Base-by-base conservation (phyloP, 2,888 invertebrate genomes). In the Diarsia brunnea region DNA sequence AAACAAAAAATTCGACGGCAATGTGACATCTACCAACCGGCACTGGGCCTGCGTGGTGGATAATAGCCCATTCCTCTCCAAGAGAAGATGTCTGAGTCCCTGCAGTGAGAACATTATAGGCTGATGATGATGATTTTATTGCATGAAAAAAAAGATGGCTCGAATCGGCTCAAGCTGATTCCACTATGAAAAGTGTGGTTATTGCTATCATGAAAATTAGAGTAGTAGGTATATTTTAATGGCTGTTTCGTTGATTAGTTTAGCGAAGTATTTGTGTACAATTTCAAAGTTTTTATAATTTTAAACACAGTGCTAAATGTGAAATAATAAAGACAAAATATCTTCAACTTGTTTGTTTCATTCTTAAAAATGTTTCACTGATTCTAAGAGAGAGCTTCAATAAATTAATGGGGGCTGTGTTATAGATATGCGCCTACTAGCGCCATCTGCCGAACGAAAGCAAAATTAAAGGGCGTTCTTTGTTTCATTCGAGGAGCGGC, bases 391-490 rank as follows among this genome's bases (percentile, higher is more conserved):
- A 63, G 21, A 12, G 19, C 16, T 45, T 53, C 21, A 61, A 61
- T 14, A 61, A 7, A 38, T 8, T 5, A 21, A n/a, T 7, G 0
- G 4, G 38, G 0, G 38, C n/a, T 38, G 7, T 38, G 16, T 49
- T 31, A n/a, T 3, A 66, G 7, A 53, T 51, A 65, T 11, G 45
- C 7, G 1, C 24, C 61, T 61, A 70, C 67, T 81, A 84, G 11
- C 74, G 77, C 74, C 83, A 81, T 77, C 83, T 83, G 5, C n/a
- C 12, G 27, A 47, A 16, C 12, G 1, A 43, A 16, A 16, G 14
- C 0, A 2, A 45, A 63, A 27, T 45, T 45, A 69, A 16, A 51
- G 1, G 24, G 5, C 2, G 19, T 53, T 24, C 64, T 79, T 53
- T 68, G 58, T 69, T 75, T 5, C 4, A 16, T 43, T 64, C n/a